Evolutionary conservation across 2,113 vertebrate genomes (phyloP), one percentile per base, ranked within the genome.

Genomic region (Candoia aspera): DNA sequence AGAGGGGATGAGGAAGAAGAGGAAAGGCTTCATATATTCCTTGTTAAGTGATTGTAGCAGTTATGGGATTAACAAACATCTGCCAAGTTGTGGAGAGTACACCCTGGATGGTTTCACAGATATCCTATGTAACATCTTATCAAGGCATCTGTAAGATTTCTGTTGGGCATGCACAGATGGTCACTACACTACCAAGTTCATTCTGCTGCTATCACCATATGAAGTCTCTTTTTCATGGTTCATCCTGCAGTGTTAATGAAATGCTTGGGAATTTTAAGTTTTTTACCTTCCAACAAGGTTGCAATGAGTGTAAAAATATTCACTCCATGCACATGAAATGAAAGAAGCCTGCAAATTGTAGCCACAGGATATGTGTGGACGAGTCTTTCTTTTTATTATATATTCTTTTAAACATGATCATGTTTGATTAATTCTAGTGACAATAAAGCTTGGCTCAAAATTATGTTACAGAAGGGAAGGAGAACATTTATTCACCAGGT

Each of bases 61-160:
- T 88, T 54, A 42, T 84, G 42, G 87, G 87, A 84, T 84, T 89
- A 62, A 59, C 29, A 84, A 92, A 92, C 68, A 89, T 37, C 87
- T 89, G 91, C 58, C 87, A 55, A 54, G 5, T 89, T 49, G n/a
- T 87, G 79, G 24, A 89, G 49, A 49, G 55, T 57, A 26, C 58
- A 12, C 49, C 21, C 15, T 89, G 33, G 15, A 53, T 89, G 9
- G 23, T 33, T 55, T 79, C 46, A 62, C 46, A 87, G 85, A 49
- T 85, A 64, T 89, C 46, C 79, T 68, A 33, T 59, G 53, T 46
- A 37, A 24, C 73, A 85, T 68, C n/a, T 85, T 89, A 89, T 85
- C 91, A 62, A 89, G 46, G 87, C 23, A 55, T 89, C 87, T 62
- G n/a, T 37, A 46, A 55, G 26, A 64, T 85, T 87, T 91, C 62